Base-by-base conservation (phyloP, 2,797 vertebrate genomes). In the Coluber constrictor region DNA sequence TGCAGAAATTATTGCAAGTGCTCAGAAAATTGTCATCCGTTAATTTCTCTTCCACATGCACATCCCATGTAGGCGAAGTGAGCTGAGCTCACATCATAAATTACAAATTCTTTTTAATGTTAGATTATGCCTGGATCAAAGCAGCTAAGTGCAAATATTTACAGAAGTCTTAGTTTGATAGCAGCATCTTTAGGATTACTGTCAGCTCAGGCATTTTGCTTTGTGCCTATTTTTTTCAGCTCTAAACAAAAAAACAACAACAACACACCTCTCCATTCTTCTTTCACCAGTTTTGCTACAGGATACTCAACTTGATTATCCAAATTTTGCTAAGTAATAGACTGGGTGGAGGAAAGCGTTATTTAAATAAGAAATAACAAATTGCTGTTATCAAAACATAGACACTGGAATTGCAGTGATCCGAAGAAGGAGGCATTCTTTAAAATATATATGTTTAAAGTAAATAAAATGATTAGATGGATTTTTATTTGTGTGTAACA, bases 21-120 rank as follows among this genome's bases (percentile, higher is more conserved):
- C 96, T 96, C 95, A 96, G 88, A 93, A 92, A 89, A 87, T 96
- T 91, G 93, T 54, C 90, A 59, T 93, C 94, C 92, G 16, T 43
- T 96, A 96, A 95, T 96, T 96, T 95, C 70, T 94, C 93, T 95
- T 93, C 90, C 90, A 90, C 94, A 74, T 93, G 43, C 20, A 43
- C 20, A 88, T 60, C 56, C 37, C 37, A 70, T 89, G 60, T 29
- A n/a, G 15, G 83, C 92, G 47, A 93, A 91, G 2, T 20, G 32
- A 18, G 37, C 51, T 95, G 90, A 92, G 47, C 88, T 90, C 51
- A 54, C 51, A 29, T 55, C 90, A 90, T 95, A 57, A 91, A 51
- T 47, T 92, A 12, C 23, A 20, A 3, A 87, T 93, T 94, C 32
- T 91, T 95, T 86, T 95, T 9, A n/a, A 92, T 92, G 92, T 94